Conservation (phyloP, 2,888 invertebrate species). For the Hanleya hanleyi region DNA sequence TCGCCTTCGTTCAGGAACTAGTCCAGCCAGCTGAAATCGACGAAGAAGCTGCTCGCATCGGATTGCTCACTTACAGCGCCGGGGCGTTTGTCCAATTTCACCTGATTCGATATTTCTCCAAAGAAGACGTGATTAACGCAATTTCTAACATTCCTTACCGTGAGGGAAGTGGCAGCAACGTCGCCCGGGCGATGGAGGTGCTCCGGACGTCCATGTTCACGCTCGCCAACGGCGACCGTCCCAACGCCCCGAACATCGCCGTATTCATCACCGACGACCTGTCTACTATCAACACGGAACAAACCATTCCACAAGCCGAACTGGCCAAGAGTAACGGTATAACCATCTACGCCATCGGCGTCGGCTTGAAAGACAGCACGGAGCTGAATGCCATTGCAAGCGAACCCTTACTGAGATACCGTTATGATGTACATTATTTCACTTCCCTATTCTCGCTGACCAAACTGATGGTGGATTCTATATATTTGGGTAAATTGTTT, state of each 20-base stretch:
- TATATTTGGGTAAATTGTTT: background rate
- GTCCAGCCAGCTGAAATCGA: slow-evolving; percentile 37
- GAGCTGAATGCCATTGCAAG: slow-evolving; percentile 49
- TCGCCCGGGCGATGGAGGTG: slow-evolving; percentile 57
- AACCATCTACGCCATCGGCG: slow-evolving; percentile 52
- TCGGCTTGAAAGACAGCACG: slow-evolving; percentile 44
- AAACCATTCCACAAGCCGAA: slow-evolving; percentile 62
- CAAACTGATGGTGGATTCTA: background rate
- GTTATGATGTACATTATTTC: slow-evolving; percentile 45
- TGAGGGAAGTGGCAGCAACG: slow-evolving; percentile 62
- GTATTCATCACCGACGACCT: slow-evolving; percentile 69
- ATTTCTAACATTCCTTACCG: slow-evolving; percentile 54
- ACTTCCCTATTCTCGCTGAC: slow-evolving; percentile 31
- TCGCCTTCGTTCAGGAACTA: slow-evolving; percentile 42
- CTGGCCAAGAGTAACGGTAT: slow-evolving; percentile 41
- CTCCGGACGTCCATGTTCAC: slow-evolving; percentile 57
- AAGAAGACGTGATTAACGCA: slow-evolving; percentile 46
- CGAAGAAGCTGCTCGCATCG: slow-evolving; percentile 27
- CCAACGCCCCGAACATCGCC: slow-evolving; percentile 53
- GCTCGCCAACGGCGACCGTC: slow-evolving; percentile 56
- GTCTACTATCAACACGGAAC: slow-evolving; percentile 60
- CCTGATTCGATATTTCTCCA: slow-evolving; percentile 46
- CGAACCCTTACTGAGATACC: slow-evolving; percentile 40
- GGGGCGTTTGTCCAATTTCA: slow-evolving; percentile 57
- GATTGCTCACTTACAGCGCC: slow-evolving; percentile 47